Base-by-base conservation (phyloP, 2,888 invertebrate species). In the Auanema freiburgensis region DNA sequence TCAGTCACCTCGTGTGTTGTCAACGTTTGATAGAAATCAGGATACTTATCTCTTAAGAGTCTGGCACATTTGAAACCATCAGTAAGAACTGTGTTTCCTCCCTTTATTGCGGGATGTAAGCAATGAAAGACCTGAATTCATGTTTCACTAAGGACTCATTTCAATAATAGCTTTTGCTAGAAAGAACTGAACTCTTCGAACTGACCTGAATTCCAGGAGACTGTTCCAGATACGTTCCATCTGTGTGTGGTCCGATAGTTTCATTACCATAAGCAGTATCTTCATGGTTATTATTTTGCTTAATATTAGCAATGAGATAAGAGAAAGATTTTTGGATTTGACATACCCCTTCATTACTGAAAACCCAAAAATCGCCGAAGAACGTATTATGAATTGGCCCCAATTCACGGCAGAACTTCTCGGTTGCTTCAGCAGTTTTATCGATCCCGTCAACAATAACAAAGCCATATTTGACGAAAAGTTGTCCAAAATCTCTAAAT, bases 181-280 rank as follows among this genome's bases (percentile, higher is more conserved):
- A 54, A 21, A 40, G 25, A 12, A 54, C 54, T 12, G 54, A 18
- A 11, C 23, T 10, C 12, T n/a, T 18, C 16, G 24, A 8, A 16
- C 42, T 8, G 16, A 73, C 74, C 59, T 79, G 78, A 52, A 79
- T 79, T 21, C 91, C 91, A 54, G 90, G 88, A 0, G 91, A 88
- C 83, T 90, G 89, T 57, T 88, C 88, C 73, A 90, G 90, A 79
- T 91, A 92, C 0, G 91, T 91, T 59, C 89, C 90, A 80, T 92
- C 92, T 2, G 89, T 91, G 79, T 92, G 92, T 0, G 89, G 87
- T 2, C 89, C 89, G 0, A 92, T 85, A 16, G 88, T 87, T 2
- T 88, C 85, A 57, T 87, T 89, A 0, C 89, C 89, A 78, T 91
- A 92, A 0, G 91, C 90, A 0, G 90, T 90, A 78, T 92, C 92